phyloP scores from a whole-genome alignment of 2,113 vertebrate genomes.

The Oryzias woworae region DNA sequence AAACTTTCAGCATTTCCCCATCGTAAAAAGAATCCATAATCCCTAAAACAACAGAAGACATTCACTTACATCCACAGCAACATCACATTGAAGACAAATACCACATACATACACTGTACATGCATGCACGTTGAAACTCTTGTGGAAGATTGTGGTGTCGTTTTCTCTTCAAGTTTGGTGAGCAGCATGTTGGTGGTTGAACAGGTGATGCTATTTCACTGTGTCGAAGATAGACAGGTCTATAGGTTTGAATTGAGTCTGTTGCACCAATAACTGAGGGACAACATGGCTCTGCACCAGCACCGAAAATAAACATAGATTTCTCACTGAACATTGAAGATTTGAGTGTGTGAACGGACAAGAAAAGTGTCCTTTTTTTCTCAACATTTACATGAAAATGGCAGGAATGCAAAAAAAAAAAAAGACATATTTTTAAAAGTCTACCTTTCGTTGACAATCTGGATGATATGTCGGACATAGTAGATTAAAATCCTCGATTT shows the following conservation, averaged over 20 bases:
- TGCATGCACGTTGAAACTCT: constrained; percentile 78
- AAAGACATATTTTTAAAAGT: constrained; percentile 1
- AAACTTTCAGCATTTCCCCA: constrained; percentile 45
- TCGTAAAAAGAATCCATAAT: constrained; percentile 58
- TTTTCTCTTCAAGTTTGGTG: constrained; percentile 51
- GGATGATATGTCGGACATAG: constrained; percentile 28
- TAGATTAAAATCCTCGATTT: constrained; percentile 36
- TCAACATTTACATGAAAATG: constrained; percentile 47
- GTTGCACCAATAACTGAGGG: constrained; percentile 21
- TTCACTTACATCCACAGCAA: constrained; percentile 76
- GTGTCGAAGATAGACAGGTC: constrained; percentile 33
- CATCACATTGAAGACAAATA: constrained; percentile 73
- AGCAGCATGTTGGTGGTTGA: constrained; percentile 49
- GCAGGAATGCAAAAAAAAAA: constrained; percentile 59
- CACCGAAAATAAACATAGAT: constrained; percentile 1
- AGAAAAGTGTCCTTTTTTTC: neutral
- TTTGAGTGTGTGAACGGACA: constrained; percentile 19
- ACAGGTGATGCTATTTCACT: constrained; percentile 24
- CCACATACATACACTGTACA: constrained; percentile 79
- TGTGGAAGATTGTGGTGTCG: constrained; percentile 57
- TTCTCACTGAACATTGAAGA: constrained; percentile 10
- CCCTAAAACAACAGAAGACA: constrained; percentile 72
- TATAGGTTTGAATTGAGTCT: constrained; percentile 23
- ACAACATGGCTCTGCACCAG: constrained; percentile 15
- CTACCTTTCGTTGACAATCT: constrained; percentile 17